Evolutionary conservation across 2,888 invertebrate genomes (phyloP), one percentile per base, ranked within the genome.

Genomic region (Dasypolia templi): DNA sequence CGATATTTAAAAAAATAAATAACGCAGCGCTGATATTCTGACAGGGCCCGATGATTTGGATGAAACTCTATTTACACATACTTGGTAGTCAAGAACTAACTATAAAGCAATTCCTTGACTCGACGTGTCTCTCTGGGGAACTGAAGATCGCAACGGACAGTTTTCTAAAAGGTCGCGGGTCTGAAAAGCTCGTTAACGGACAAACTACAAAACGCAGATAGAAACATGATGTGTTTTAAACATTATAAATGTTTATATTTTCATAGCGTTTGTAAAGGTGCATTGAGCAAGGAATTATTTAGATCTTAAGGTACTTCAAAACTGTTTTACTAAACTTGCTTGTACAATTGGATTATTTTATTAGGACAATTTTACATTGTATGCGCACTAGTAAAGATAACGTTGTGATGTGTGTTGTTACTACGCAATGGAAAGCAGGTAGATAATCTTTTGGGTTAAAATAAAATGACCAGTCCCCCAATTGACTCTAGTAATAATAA

Each of bases 401-500:
- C n/a, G 3, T 42, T n/a, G 14, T 51, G 29, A 17, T 51, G 22
- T 12, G n/a, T 51, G 17, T n/a, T 42, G 39, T 42, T 35, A 72
- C 49, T 53, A 53, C 53, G 29, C 17, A 46, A n/a, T 14, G 35
- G 19, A 39, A 55, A 46, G 19, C 29, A 55, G 65, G 39, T 76
- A 11, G 53, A 49, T 77, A 49, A 69, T 69, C 42, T 29, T 29
- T 53, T 68, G 51, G 39, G 11, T 35, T 51, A 22, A 9, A 51
- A 59, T 44, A 32, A 55, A 72, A 29, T 39, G 26, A 6, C 17
- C 32, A 14, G 7, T 53, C 35, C 35, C 39, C n/a, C 17, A 14
- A 29, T 70, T 77, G 63, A 63, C 58, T 64, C 44, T 58, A 32
- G 22, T 70, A 56, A 78, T 70, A n/a, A n/a, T n/a, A n/a, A n/a